These are phyloP conservation scores for Poicephalus gulielmi DNA, from an alignment of 2,113 vertebrate species.

Conservation along the genomic window DNA sequence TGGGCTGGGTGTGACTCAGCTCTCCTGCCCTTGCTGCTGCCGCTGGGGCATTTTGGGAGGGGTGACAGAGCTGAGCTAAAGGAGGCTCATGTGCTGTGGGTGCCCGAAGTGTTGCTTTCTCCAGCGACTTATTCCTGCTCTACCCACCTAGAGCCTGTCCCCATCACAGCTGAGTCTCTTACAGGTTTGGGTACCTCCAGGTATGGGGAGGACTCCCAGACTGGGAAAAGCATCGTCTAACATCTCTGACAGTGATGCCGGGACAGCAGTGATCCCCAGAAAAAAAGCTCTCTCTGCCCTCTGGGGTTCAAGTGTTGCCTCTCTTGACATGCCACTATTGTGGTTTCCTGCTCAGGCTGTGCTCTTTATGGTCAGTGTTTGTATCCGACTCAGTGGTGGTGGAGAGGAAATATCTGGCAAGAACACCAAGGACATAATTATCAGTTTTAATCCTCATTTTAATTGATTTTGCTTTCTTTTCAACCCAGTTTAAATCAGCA, in stretches of 20 bases:
- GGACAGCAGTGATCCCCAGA: neutral
- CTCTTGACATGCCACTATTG: neutral
- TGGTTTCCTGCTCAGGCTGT: neutral
- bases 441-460: neutral
- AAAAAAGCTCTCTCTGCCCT: neutral
- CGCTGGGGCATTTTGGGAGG: accelerated
- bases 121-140: neutral
- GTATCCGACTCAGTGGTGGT: neutral
- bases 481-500: neutral
- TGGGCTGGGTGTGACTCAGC: neutral
- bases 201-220: neutral
- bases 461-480: neutral
- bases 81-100: neutral
- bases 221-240: neutral
- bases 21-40: neutral
- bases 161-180: neutral
- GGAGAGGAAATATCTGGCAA: neutral
- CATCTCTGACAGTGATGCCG: neutral
- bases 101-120: neutral
- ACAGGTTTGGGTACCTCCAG: neutral
- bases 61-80: neutral
- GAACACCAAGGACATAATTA: neutral
- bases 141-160: neutral
- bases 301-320: neutral
- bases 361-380: neutral